These are phyloP conservation scores for Glossophaga mutica DNA, from an alignment of 2,797 vertebrate species.

Conservation along the genomic window DNA sequence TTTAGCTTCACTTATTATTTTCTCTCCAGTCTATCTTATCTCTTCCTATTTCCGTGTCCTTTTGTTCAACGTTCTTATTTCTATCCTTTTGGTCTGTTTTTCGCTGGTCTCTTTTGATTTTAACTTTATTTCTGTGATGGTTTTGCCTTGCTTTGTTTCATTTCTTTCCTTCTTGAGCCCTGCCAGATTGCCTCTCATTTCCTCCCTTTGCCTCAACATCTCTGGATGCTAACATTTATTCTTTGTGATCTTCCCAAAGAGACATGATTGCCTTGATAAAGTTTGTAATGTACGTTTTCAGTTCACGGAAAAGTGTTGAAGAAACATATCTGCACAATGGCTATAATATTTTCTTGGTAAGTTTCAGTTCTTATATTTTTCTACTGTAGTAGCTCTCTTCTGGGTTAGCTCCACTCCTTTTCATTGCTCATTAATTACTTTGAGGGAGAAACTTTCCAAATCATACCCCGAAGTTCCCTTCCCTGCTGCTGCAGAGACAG, in stretches of 20 bases:
- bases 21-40: neutral
- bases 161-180: neutral
- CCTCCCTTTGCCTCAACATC: neutral
- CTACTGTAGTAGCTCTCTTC: neutral
- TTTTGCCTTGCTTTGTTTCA: neutral
- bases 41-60: neutral
- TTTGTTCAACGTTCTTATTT: neutral
- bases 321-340: neutral
- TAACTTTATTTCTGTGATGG: neutral
- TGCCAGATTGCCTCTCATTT: neutral
- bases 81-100: neutral
- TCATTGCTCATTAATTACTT: neutral
- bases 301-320: neutral
- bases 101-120: neutral
- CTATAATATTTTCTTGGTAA: neutral
- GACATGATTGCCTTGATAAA: neutral
- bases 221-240: neutral
- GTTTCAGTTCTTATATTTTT: neutral
- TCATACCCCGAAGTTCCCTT: neutral
- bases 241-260: neutral
- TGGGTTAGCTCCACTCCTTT: neutral
- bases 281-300: neutral
- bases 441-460: neutral
- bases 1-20: neutral
- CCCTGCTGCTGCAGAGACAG: no score